phyloP scores from a whole-genome alignment of 2,888 invertebrate genomes.

The Drosophila pseudotakahashii region DNA sequence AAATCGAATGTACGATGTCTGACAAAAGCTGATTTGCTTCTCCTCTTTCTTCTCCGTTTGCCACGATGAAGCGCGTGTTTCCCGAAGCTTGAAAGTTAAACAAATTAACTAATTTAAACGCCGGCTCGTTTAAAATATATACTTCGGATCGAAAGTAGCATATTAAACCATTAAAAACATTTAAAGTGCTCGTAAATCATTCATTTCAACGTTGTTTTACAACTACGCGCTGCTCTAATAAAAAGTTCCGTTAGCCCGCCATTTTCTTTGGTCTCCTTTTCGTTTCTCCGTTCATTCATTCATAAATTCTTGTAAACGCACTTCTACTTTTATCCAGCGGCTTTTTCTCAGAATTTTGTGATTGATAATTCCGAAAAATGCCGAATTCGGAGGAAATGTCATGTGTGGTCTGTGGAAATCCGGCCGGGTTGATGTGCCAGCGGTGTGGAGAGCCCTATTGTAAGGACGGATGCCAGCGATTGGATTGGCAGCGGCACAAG shows the following conservation, averaged over 20 bases:
- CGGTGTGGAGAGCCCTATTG: conserved; percentile 63
- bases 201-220: background rate
- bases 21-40: background rate
- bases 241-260: conserved; percentile 26
- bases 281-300: background rate
- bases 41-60: background rate
- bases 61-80: background rate
- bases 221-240: too few relatives aligned
- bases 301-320: background rate
- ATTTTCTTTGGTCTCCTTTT: background rate
- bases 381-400: background rate
- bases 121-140: background rate
- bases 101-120: too few relatives aligned
- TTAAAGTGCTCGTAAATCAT: too few relatives aligned
- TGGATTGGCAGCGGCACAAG: conserved; percentile 70
- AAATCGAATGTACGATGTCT: background rate
- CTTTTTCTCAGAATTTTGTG: background rate
- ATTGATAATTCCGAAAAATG: too few relatives aligned
- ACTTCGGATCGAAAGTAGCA: background rate
- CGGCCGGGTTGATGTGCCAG: conserved; percentile 44
- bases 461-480: conserved; percentile 40
- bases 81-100: background rate
- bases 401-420: conserved; percentile 44
- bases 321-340: too few relatives aligned
- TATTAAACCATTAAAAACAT: background rate